Evolutionary conservation across 2,797 vertebrate species (phyloP), one percentile per base, ranked within the genome.

Genomic region (Scarus forsteni): DNA sequence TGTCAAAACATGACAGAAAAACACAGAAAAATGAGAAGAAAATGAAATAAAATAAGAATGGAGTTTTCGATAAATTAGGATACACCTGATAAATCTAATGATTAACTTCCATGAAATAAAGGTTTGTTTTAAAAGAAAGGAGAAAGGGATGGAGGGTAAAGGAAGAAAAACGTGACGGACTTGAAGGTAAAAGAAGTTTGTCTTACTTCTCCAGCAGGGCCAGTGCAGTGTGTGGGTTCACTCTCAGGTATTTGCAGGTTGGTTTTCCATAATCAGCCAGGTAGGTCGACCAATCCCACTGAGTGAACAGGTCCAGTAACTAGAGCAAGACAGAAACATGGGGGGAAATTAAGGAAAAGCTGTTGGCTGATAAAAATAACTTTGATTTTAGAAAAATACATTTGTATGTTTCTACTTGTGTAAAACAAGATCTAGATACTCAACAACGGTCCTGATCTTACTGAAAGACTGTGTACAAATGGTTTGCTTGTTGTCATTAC

Each of bases 231-330:
- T 95, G 94, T 0, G 98, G 98, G 86, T 96, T 98, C 45, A 99
- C 98, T 0, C 97, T 92, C 61, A 99, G 96, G 80, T 99, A 99
- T 77, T 95, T 98, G 93, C 97, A 98, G 63, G 91, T 95, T 35
- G 97, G 93, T 38, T 97, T 96, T 0, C 98, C 97, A 0, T 98
- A 99, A 80, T 99, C 98, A 0, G 97, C 98, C 85, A 99, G 85
- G 84, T 99, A 99, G 0, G 96, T 97, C 0, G 97, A 97, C 98
- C 98, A 99, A 59, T 99, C 98, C 98, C 98, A 99, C 79, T 96
- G 96, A 46, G 95, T 96, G 89, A 99, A 99, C 34, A 99, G 94
- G 50, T 99, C 97, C 80, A 98, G 87, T 36, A 99, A 89, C 97
- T 99, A 84, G 15, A 75, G 2, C 8, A 11, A 13, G 19, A 77